These are phyloP conservation scores for Lampris megalopsis DNA, from an alignment of 2,113 vertebrate species.

Conservation along the genomic window DNA sequence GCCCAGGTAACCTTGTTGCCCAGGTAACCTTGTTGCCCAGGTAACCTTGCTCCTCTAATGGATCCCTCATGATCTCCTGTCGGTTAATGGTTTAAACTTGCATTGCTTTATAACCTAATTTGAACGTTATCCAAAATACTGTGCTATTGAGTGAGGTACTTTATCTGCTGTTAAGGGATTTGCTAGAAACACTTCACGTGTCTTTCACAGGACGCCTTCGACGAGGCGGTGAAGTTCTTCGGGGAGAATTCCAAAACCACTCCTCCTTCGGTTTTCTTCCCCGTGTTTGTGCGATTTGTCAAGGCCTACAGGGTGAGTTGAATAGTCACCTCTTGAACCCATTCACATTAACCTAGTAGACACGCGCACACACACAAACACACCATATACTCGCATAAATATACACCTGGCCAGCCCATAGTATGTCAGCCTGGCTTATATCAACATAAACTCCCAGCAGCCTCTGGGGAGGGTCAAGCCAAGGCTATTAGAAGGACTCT, in stretches of 20 bases:
- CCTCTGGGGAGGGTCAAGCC: not conserved
- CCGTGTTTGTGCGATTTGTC: constrained; percentile 95
- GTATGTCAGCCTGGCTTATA: not conserved
- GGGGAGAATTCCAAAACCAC: constrained; percentile 96
- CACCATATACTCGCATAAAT: not conserved
- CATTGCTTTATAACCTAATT: not conserved
- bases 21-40: not conserved
- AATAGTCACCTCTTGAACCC: not conserved
- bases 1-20: constrained; percentile 85
- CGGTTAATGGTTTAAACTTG: not conserved
- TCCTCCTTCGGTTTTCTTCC: constrained; percentile 96
- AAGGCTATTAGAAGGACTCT: not conserved
- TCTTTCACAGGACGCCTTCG: constrained; percentile 89
- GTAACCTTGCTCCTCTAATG: not conserved
- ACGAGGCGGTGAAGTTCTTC: constrained; percentile 92
- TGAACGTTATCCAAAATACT: not conserved
- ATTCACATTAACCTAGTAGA: not conserved
- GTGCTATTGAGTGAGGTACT: not conserved
- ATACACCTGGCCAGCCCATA: not conserved
- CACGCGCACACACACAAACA: not conserved
- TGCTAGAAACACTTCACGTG: not conserved
- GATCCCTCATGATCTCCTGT: not conserved
- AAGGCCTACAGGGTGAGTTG: constrained; percentile 92
- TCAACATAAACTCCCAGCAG: not conserved
- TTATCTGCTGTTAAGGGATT: not conserved